Conservation (phyloP, 2,888 invertebrate species). For the Aphelenchoides bicaudatus region DNA sequence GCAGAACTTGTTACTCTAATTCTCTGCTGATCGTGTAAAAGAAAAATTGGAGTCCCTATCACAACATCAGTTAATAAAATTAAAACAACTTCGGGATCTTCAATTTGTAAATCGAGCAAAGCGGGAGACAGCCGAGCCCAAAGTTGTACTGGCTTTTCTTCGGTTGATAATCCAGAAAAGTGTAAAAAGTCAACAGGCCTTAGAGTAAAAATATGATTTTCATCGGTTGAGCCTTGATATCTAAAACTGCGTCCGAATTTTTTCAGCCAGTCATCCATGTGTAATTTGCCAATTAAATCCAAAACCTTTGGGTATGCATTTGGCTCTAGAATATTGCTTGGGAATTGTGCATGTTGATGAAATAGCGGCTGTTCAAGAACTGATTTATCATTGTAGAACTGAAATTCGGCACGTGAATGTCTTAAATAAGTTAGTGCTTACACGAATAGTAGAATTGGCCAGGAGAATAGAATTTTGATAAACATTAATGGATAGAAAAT, state of each 20-base stretch:
- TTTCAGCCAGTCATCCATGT: slow-evolving; percentile 2
- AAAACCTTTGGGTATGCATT: not conserved
- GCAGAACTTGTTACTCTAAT: slow-evolving; percentile 7
- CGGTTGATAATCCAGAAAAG: not conserved
- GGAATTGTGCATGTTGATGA: slow-evolving; percentile 4
- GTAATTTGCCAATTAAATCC: no score
- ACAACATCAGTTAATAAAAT: slow-evolving; percentile 2
- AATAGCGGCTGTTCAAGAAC: not conserved
- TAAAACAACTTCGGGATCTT: slow-evolving; percentile 7
- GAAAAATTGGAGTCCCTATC: slow-evolving; percentile 13
- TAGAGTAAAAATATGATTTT: slow-evolving; percentile 1
- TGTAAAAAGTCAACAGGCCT: slow-evolving; percentile 1
- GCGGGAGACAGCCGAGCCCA: slow-evolving; percentile 6
- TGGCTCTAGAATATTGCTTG: not conserved
- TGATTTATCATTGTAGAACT: no score
- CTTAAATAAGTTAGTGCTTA: slow-evolving; percentile 4
- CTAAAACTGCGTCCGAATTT: not conserved
- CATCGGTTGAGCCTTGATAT: not conserved
- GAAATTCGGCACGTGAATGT: slow-evolving; percentile 6
- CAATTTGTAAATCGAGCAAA: slow-evolving; percentile 9
- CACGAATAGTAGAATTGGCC: not conserved
- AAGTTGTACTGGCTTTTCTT: not conserved
- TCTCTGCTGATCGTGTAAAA: not conserved
- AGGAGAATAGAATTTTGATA: not conserved
- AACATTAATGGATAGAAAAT: not conserved